These are phyloP conservation scores for Hylyphantes graminicola DNA, from an alignment of 1,140 invertebrate genomes.

Conservation along the genomic window DNA sequence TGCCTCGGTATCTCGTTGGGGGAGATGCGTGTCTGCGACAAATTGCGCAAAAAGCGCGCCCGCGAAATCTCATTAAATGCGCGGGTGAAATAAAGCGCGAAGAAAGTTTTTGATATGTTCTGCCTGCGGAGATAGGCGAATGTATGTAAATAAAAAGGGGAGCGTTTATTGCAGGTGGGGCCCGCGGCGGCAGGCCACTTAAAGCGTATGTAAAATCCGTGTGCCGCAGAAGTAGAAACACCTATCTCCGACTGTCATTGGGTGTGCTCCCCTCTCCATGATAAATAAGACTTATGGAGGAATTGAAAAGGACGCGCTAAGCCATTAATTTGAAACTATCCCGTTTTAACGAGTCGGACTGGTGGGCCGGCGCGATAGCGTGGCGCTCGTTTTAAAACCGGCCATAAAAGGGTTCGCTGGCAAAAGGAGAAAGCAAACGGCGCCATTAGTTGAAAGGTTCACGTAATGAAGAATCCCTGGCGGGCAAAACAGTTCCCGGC, in stretches of 20 bases:
- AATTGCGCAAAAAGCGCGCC: no score
- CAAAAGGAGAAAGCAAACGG: constrained; percentile 60
- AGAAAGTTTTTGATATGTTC: no score
- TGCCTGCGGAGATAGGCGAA: no score
- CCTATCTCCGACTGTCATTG: constrained; percentile 59
- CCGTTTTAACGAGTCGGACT: constrained; percentile 61
- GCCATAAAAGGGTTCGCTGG: constrained; percentile 47
- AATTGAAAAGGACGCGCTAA: constrained; percentile 61
- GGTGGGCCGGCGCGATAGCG: constrained; percentile 43
- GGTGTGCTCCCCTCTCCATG: constrained; percentile 39
- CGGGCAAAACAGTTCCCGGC: constrained; percentile 57
- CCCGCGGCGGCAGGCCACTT: constrained; percentile 13
- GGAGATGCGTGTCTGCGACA: no score
- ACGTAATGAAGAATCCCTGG: constrained; percentile 61
- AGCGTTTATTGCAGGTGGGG: background rate
- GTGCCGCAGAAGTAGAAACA: constrained; percentile 26
- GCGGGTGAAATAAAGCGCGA: no score
- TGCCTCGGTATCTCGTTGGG: no score
- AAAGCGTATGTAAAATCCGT: constrained; percentile 58
- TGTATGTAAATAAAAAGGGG: no score
- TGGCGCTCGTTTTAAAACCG: constrained; percentile 57
- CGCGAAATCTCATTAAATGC: no score
- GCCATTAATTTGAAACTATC: constrained; percentile 62
- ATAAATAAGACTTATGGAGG: constrained; percentile 62
- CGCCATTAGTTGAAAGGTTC: constrained; percentile 61